Base-by-base conservation (phyloP, 2,113 vertebrate genomes). In the Sapajus apella region DNA sequence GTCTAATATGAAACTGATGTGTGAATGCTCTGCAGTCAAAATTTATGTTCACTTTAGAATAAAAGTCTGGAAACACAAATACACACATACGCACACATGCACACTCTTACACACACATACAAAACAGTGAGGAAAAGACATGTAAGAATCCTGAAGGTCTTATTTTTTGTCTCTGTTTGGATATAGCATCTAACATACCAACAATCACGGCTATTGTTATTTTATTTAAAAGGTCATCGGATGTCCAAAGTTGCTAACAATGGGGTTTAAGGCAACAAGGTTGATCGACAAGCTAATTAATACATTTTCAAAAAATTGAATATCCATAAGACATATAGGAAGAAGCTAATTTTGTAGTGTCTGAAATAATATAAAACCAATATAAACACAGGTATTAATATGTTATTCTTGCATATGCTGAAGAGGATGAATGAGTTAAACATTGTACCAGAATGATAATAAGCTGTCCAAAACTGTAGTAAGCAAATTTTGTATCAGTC, bases 221-320 rank as follows among this genome's bases (percentile, higher is more conserved):
- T 92, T 83, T 94, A n/a, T 25, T 50, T 80, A 95, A 83, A 91
- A 8, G 27, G 25, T 6, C 3, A 27, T 50, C 77, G 82, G 85
- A 75, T 77, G 10, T 27, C n/a, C 90, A 47, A 35, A 77, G 7
- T 94, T 90, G 45, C 23, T 87, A 56, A 73, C 21, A 13, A 64
- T 37, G 17, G 1, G 9, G 61, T 97, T 87, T 79, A 21, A 82
- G 45, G 45, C 27, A 23, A 52, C 2, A 1, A 23, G 18, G 9
- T 92, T 95, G 30, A 79, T 95, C 40, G 45, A 68, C 12, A 77
- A 95, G 55, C 6, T n/a, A 96, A 55, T 91, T 84, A 77, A 45
- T 32, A 91, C 12, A 76, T 72, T 73, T 95, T 94, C 17, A 81
- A 76, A 47, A 5, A n/a, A 85, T 18, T 87, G 21, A 66, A 87